Base-by-base conservation (phyloP, 2,888 invertebrate genomes). In the Hyalella azteca region DNA sequence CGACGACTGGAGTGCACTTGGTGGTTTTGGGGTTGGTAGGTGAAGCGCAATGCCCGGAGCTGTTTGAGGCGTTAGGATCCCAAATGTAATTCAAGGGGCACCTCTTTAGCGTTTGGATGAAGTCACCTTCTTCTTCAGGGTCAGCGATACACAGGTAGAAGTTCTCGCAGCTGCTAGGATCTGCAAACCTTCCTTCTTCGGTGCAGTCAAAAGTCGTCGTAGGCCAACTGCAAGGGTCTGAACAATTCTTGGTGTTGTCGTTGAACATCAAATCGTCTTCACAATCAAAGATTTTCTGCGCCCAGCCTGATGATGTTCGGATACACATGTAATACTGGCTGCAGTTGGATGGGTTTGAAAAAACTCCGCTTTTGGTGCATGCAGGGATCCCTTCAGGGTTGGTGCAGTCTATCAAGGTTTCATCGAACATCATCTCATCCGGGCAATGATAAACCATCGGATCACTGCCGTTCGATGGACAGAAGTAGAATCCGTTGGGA, bases 101-200 rank as follows among this genome's bases (percentile, higher is more conserved):
- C 9, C 73, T 60, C 66, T 77, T 79, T 22, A 39, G 66, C 13
- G 50, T 54, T 32, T 80, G 78, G 11, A 79, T 79, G 73, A 54
- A 77, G 5, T 49, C 75, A 2, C 54, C 41, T 3, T 92, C 91
- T 85, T 89, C 92, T 40, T 93, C 90, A 0, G 90, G 88, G 9
- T 93, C 94, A 85, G 95, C 94, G 0, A 88, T 87, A 87, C 95
- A 95, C 81, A 93, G 91, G 89, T 93, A 94, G 89, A 91, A 96
- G 88, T 94, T 95, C 89, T 95, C 95, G 87, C 96, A 96, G 87
- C 95, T 95, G 54, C 90, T 88, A 0, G 91, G 87, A 87, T 96
- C 94, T 86, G 93, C 93, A 87, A 93, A 95, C 87, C 93, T 93
- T 2, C 94, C 95, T 39, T 82, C 80, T 15, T 32, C 9, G 9